Conservation (phyloP, 2,113 vertebrate genomes). For the Actinemys pallida region DNA sequence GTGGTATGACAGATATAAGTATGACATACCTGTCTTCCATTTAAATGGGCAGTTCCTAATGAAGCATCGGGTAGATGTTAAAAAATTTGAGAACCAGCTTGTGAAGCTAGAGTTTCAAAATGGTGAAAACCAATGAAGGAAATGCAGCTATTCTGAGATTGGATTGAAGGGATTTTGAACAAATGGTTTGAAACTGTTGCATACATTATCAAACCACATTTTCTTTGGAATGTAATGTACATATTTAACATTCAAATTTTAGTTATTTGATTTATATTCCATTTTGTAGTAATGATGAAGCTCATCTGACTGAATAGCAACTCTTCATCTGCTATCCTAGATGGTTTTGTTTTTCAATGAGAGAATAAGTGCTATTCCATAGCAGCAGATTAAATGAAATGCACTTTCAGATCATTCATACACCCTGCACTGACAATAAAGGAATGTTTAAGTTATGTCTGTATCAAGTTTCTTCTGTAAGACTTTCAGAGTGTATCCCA, state of each 20-base stretch:
- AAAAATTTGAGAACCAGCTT: slow-evolving; percentile 82
- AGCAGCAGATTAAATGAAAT: slow-evolving; percentile 48
- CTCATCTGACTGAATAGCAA: not conserved
- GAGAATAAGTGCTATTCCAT: slow-evolving; percentile 46
- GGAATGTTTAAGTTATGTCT: slow-evolving; percentile 17
- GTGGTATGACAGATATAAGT: slow-evolving; percentile 87
- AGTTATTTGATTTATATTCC: not conserved
- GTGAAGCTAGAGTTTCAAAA: slow-evolving; percentile 72
- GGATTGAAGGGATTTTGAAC: not conserved
- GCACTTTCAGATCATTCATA: slow-evolving; percentile 22
- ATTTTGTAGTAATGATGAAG: not conserved
- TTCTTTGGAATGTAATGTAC: not conserved
- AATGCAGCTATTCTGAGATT: not conserved
- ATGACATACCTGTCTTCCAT: slow-evolving; percentile 91
- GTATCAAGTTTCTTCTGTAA: slow-evolving; percentile 4
- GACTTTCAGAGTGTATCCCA: slow-evolving; percentile 19
- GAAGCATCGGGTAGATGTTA: slow-evolving; percentile 86
- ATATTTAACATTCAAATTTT: not conserved
- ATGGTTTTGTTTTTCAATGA: slow-evolving; percentile 37
- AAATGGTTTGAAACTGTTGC: not conserved
- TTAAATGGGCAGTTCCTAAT: slow-evolving; percentile 89
- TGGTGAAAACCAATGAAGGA: slow-evolving; percentile 26
- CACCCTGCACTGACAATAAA: slow-evolving; percentile 5
- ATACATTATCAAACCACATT: not conserved
- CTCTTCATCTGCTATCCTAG: not conserved